Evolutionary conservation across 2,888 invertebrate genomes (phyloP).

Genomic region (Xylocampa areola): DNA sequence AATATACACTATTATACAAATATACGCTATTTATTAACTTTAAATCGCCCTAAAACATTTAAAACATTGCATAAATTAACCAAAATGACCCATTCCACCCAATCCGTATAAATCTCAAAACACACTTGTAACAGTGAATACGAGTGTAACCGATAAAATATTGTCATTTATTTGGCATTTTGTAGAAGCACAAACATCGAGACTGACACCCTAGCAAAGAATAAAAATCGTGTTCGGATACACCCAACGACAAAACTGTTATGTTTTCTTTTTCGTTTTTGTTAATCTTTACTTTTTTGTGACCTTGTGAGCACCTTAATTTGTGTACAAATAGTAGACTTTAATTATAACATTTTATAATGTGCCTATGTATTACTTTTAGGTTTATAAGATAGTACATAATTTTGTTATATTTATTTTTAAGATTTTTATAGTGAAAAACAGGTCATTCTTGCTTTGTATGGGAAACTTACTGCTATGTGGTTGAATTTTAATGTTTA

Average conservation of each 20-base stretch:
- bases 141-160: conserved; percentile 56
- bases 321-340: conserved; percentile 10
- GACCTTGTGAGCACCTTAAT: conserved; percentile 4
- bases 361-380: neutral
- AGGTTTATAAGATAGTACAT: neutral
- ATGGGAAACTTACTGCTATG: too few relatives aligned
- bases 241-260: conserved; percentile 62
- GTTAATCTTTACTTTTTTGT: neutral
- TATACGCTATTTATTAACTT: neutral
- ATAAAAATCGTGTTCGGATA: conserved; percentile 75
- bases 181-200: conserved; percentile 71
- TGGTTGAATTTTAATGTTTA: conserved; percentile 5
- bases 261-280: neutral
- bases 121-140: conserved; percentile 22
- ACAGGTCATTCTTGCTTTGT: too few relatives aligned
- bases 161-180: conserved; percentile 72
- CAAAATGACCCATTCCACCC: too few relatives aligned
- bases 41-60: neutral
- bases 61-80: neutral
- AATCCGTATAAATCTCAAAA: conserved; percentile 21
- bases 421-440: too few relatives aligned
- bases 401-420: neutral
- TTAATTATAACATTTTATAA: neutral
- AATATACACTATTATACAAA: too few relatives aligned
- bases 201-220: conserved; percentile 75